These are phyloP conservation scores for Lymantria dispar DNA, from an alignment of 2,888 invertebrate genomes.

Conservation along the genomic window DNA sequence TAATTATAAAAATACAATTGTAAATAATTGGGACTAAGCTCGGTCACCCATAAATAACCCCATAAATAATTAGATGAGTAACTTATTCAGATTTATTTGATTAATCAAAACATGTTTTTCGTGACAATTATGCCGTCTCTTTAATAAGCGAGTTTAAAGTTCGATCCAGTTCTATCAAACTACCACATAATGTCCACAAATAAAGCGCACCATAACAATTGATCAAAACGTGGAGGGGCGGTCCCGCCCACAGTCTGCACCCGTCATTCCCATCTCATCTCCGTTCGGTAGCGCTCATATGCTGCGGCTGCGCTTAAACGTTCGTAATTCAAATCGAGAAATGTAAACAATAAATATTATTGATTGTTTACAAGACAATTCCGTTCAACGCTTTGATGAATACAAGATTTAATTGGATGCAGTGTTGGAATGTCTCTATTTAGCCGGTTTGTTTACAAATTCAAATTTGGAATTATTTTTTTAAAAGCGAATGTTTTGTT, in stretches of 20 bases:
- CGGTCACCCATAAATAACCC: too few relatives aligned
- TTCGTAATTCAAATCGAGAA: background rate
- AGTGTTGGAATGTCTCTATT: conserved; percentile 2
- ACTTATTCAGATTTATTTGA: too few relatives aligned
- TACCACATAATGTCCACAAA: too few relatives aligned
- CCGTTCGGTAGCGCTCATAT: conserved; percentile 20
- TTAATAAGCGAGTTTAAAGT: background rate
- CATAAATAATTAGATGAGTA: too few relatives aligned
- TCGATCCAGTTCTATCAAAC: background rate
- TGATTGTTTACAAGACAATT: conserved; percentile 4
- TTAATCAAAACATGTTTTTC: too few relatives aligned
- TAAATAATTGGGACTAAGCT: too few relatives aligned
- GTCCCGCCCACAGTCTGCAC: conserved; percentile 79
- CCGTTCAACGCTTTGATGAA: background rate
- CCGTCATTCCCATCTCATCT: conserved; percentile 39
- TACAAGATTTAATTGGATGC: conserved; percentile 1
- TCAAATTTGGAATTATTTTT: background rate
- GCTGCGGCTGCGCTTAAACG: conserved; percentile 6
- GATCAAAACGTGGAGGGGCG: background rate
- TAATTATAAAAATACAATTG: too few relatives aligned
- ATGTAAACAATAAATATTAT: conserved; percentile 6
- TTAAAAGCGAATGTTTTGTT: background rate
- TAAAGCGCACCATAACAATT: background rate
- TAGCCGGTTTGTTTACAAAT: background rate
- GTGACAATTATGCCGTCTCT: too few relatives aligned